Percentiles rank a stretch among this genome's conserved stretches.
phyloP scores from a whole-genome alignment of 2,797 vertebrate genomes.

The Chelonia mydas region DNA sequence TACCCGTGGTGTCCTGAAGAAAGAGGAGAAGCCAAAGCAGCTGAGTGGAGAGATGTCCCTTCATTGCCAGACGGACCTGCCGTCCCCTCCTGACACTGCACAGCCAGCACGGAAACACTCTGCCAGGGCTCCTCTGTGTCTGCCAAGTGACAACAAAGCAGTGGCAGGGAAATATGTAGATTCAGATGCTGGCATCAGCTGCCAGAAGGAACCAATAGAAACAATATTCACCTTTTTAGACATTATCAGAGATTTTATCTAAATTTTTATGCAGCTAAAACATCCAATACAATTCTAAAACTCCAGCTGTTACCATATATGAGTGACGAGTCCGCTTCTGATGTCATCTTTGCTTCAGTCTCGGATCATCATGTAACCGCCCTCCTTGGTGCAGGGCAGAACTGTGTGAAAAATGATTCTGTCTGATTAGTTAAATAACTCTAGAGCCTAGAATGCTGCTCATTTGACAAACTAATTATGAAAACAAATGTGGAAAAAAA shows the following conservation, averaged over 20 bases:
- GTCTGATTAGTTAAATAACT: neutral
- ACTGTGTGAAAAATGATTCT: neutral
- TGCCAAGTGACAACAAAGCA: neutral
- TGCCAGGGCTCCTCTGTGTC: neutral
- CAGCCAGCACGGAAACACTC: neutral
- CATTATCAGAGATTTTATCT: too few relatives aligned
- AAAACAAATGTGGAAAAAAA: neutral
- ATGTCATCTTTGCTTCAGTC: neutral
- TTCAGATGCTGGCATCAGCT: neutral
- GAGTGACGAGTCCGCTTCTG: neutral
- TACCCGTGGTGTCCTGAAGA: neutral
- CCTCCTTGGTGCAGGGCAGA: neutral
- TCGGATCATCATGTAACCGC: neutral
- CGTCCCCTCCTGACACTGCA: neutral
- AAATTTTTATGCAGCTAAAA: too few relatives aligned
- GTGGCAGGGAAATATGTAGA: neutral
- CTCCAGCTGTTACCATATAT: neutral
- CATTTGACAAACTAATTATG: neutral
- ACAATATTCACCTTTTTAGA: neutral
- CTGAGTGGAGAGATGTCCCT: neutral
- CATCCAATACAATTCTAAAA: too few relatives aligned
- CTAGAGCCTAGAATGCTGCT: neutral
- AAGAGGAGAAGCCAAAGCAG: neutral
- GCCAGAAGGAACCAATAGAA: neutral
- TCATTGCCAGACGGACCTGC: neutral